Evolutionary conservation across 1,140 invertebrate genomes (phyloP).

Genomic region (Bombus terrestris): DNA sequence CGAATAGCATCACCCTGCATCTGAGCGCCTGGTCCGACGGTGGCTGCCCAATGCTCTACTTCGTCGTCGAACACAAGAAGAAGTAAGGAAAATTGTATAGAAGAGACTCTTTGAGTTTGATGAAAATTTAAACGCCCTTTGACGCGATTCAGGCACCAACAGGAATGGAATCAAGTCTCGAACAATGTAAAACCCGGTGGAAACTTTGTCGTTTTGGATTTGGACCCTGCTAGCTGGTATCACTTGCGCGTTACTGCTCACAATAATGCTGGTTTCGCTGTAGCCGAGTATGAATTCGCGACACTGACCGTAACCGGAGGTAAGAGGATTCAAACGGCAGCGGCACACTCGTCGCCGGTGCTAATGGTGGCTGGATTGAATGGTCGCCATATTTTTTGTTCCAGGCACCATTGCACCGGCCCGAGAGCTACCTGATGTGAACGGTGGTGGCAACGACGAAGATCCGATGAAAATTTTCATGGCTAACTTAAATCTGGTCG

Average conservation of each 20-base stretch:
- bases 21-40: slow-evolving; percentile 96
- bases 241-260: slow-evolving; percentile 95
- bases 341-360: slow-evolving; percentile 76
- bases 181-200: slow-evolving; percentile 95
- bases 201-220: slow-evolving; percentile 94
- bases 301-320: slow-evolving; percentile 97
- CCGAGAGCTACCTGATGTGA: slow-evolving; percentile 90
- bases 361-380: slow-evolving; percentile 79
- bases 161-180: slow-evolving; percentile 96
- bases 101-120: neutral
- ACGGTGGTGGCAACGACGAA: slow-evolving; percentile 84
- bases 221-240: slow-evolving; percentile 97
- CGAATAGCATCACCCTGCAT: slow-evolving; percentile 95
- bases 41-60: slow-evolving; percentile 97
- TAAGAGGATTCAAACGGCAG: slow-evolving; percentile 81
- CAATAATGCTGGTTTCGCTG: slow-evolving; percentile 97
- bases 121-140: slow-evolving; percentile 1
- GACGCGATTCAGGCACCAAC: slow-evolving; percentile 84
- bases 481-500: slow-evolving; percentile 95
- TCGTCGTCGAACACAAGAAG: slow-evolving; percentile 97
- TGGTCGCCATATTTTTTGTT: slow-evolving; percentile 83
- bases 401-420: slow-evolving; percentile 97
- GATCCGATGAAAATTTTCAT: slow-evolving; percentile 92
- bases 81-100: slow-evolving; percentile 84
- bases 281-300: slow-evolving; percentile 96